A percentile compares a stretch with the other conserved stretches of the same genome.
Evolutionary conservation across 2,113 vertebrate species (phyloP).

Genomic region (Oreamnos americanus): DNA sequence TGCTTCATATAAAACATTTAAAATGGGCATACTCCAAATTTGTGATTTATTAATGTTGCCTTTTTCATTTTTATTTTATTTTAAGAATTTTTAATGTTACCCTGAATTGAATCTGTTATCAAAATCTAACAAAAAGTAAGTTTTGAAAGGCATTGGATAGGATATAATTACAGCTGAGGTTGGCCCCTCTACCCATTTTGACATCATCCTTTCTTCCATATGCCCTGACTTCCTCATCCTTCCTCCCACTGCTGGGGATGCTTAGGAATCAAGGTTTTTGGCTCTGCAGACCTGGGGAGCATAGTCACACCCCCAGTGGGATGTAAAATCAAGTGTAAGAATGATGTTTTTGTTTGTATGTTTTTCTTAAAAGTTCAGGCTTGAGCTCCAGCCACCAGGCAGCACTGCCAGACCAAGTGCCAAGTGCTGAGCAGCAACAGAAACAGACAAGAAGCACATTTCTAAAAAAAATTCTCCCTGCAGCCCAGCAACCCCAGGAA

Average conservation of each 20-base stretch:
- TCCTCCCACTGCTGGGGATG: background rate
- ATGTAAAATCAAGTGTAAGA: background rate
- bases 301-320: background rate
- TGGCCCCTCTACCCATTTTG: background rate
- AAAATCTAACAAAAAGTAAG: background rate
- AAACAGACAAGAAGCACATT: background rate
- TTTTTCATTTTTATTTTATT: background rate
- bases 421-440: background rate
- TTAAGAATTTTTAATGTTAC: background rate
- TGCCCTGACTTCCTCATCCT: background rate
- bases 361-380: constrained; percentile 6
- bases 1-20: background rate
- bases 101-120: background rate
- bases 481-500: background rate
- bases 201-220: background rate
- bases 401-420: background rate
- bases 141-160: background rate
- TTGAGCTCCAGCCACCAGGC: background rate
- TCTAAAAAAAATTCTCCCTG: background rate
- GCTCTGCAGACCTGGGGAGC: background rate
- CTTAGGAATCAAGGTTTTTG: background rate
- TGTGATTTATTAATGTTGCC: background rate
- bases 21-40: background rate
- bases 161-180: background rate
- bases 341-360: background rate